phyloP scores from a whole-genome alignment of 2,797 vertebrate genomes.

The Sebastes oblongus region DNA sequence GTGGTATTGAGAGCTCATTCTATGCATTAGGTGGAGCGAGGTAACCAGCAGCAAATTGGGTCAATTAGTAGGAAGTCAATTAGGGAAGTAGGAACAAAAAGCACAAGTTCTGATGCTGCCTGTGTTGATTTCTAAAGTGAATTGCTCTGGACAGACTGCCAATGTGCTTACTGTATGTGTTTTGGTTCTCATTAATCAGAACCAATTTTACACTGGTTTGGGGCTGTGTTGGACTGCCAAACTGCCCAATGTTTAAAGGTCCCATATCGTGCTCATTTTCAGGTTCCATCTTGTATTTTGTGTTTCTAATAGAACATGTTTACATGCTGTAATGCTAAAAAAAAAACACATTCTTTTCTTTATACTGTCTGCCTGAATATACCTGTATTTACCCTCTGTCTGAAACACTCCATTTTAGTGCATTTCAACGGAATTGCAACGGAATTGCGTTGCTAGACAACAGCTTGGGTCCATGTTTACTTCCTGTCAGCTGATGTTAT shows the following conservation, averaged over 20 bases:
- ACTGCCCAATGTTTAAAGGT: background rate
- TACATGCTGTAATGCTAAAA: too few relatives aligned
- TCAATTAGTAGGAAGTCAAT: background rate
- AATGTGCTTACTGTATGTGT: background rate
- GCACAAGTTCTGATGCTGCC: background rate
- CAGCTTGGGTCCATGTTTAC: too few relatives aligned
- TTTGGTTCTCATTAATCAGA: background rate
- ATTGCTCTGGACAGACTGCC: background rate
- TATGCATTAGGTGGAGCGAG: background rate
- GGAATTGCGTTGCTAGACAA: too few relatives aligned
- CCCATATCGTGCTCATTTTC: too few relatives aligned
- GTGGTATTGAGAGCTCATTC: background rate
- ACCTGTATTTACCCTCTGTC: too few relatives aligned
- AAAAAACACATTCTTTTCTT: too few relatives aligned
- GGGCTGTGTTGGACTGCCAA: background rate
- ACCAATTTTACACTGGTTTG: background rate
- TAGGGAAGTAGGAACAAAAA: background rate
- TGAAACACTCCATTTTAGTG: too few relatives aligned
- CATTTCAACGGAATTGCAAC: too few relatives aligned
- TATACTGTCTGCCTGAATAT: too few relatives aligned
- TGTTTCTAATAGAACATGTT: too few relatives aligned
- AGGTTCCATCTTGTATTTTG: too few relatives aligned
- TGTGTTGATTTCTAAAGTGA: background rate
- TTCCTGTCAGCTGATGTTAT: too few relatives aligned
- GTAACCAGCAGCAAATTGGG: background rate